Percentiles rank a stretch among this genome's conserved stretches.
Conservation (phyloP, 2,797 vertebrate species). For the Rallus crepitans region DNA sequence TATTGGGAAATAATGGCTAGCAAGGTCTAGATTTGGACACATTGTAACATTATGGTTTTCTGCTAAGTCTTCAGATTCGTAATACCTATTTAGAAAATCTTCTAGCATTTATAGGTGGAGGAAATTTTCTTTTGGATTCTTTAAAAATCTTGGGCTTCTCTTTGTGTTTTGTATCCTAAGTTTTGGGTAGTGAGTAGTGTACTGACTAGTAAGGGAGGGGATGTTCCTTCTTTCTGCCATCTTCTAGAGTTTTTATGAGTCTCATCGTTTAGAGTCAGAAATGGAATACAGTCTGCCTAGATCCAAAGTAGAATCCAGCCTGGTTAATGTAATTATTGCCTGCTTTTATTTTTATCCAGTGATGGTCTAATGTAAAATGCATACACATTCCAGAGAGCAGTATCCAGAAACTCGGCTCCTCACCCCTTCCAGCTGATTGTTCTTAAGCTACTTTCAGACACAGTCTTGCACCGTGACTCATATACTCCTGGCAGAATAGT, state of each 20-base stretch:
- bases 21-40: background rate
- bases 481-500: slow-evolving; percentile 49
- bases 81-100: background rate
- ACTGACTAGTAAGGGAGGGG: background rate
- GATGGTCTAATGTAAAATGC: slow-evolving; percentile 63
- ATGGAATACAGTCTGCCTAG: background rate
- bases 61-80: background rate
- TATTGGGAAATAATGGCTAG: background rate
- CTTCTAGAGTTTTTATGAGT: background rate
- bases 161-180: background rate
- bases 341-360: slow-evolving; percentile 63
- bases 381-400: slow-evolving; percentile 54
- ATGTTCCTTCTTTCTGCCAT: background rate
- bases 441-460: slow-evolving; percentile 58
- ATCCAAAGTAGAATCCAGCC: slow-evolving; percentile 5
- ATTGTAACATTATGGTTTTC: background rate
- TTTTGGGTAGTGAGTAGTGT: background rate
- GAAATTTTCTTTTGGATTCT: background rate
- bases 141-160: background rate
- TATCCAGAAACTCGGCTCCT: slow-evolving; percentile 35
- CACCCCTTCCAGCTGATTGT: slow-evolving; percentile 57
- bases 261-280: background rate
- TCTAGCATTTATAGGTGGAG: background rate
- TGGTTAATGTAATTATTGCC: slow-evolving; percentile 52
- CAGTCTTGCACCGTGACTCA: slow-evolving; percentile 61